Evolutionary conservation across 2,888 invertebrate genomes (phyloP), one percentile per base, ranked within the genome.

Genomic region (Odontomyia ornata): DNA sequence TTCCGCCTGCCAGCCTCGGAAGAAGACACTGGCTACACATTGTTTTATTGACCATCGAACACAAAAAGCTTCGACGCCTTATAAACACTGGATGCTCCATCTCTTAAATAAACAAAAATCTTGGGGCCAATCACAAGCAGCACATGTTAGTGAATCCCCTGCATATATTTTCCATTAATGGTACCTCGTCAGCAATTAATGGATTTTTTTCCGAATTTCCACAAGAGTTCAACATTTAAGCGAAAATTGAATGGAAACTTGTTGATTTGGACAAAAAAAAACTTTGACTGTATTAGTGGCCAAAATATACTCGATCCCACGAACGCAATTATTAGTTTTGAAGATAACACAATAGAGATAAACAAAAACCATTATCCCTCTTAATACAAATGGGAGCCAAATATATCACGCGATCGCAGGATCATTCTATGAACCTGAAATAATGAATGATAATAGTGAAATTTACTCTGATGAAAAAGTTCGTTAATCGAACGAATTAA

Each of bases 321-420:
- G 15, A 28, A 67, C 25, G 67, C 36, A 9, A 36, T 30, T 5
- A n/a, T 67, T 13, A 67, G 25, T 67, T 67, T 67, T 30, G 15
- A 67, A 23, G 27, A 62, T 25, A 21, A 36, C 27, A 64, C 5
- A 64, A 9, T 52, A 15, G 52, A 79, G 79, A 52, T 78, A 67
- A 65, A 77, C 80, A n/a, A 47, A 69, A 9, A 13, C 9, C 18
- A 69, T 15, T 52, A 52, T 65, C 67, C 3, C 60, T 60, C 18
- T 60, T 23, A 60, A 60, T 13, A 21, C 60, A 21, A 25, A 60
- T 25, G 21, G 23, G 25, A 60, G 3, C 7, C 7, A 60, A n/a
- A 5, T 25, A 5, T 25, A 60, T 5, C 25, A 60, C 3, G 60
- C 21, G 5, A 13, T 60, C 23, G 21, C 21, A 23, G 60, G 23